Conservation (phyloP, 2,113 vertebrate genomes). For the rat (Rattus norvegicus) region GRCr8 NC_086019.1:152378501-152379000, state of each 20-base stretch:
- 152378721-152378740: slow-evolving; percentile 34
- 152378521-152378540: too few species aligned
- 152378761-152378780: neutral
- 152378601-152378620: slow-evolving; percentile 26
- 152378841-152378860: neutral
- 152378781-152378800: neutral
- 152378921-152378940: neutral
- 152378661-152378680: slow-evolving; percentile 14
- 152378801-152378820: neutral
- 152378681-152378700: slow-evolving; percentile 3
- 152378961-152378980: neutral
- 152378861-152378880: neutral
- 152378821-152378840: fast-evolving
- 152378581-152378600: neutral
- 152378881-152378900: neutral
- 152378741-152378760: neutral
- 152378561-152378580: neutral
- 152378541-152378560: neutral
- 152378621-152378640: neutral
- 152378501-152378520: neutral
- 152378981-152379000: neutral
- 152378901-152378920: slow-evolving; percentile 13
- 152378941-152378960: slow-evolving; percentile 22
- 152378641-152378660: neutral
- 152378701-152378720: neutral